phyloP scores from a whole-genome alignment of 1,140 invertebrate genomes.

The Theocolax elegans region DNA sequence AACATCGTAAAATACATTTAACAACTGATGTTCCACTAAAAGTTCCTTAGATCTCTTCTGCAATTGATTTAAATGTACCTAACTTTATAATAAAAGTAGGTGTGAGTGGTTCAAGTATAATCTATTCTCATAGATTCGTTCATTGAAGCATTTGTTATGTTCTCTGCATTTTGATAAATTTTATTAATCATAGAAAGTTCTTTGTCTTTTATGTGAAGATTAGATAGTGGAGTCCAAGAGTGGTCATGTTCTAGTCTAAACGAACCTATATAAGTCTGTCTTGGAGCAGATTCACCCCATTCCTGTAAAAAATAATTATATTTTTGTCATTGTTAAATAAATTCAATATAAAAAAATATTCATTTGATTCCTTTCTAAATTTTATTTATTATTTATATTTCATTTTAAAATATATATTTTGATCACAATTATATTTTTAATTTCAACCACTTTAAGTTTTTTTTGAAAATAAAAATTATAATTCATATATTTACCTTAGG shows the following conservation, averaged over 20 bases:
- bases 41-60: too few relatives aligned
- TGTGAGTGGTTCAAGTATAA: slow-evolving; percentile 23
- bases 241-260: slow-evolving; percentile 76
- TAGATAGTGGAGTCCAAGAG: slow-evolving; percentile 74
- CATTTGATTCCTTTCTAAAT: background rate
- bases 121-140: slow-evolving; percentile 40
- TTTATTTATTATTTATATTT: slow-evolving; percentile 11
- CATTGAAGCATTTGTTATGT: slow-evolving; percentile 30
- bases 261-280: slow-evolving; percentile 74
- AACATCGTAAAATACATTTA: too few relatives aligned
- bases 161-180: slow-evolving; percentile 43
- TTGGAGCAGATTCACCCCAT: slow-evolving; percentile 70
- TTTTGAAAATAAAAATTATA: too few relatives aligned
- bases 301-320: slow-evolving; percentile 68
- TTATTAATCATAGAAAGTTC: slow-evolving; percentile 51
- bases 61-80: too few relatives aligned
- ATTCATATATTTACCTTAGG: slow-evolving; percentile 69
- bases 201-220: slow-evolving; percentile 56
- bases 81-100: background rate
- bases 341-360: background rate
- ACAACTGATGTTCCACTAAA: too few relatives aligned
- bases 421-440: too few relatives aligned
- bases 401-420: background rate
- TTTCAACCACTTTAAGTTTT: too few relatives aligned
- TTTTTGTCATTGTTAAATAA: slow-evolving; percentile 10